Conservation (phyloP, 2,113 vertebrate species). For the Cygnus atratus region DNA sequence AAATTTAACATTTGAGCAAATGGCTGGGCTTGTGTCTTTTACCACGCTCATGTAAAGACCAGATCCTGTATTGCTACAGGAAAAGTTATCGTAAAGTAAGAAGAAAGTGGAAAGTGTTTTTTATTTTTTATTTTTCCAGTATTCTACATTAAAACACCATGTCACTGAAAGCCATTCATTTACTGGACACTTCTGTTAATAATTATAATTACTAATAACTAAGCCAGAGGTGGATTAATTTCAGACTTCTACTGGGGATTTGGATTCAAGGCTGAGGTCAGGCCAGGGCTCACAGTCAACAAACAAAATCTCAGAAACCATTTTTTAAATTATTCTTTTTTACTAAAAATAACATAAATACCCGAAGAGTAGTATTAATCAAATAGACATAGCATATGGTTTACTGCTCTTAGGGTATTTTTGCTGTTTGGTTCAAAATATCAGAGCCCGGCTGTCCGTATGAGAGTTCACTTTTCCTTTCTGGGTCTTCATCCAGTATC, state of each 20-base stretch:
- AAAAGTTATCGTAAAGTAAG: background rate
- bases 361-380: conserved; percentile 34
- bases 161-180: conserved; percentile 8
- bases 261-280: conserved; percentile 63
- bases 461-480: background rate
- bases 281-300: conserved; percentile 57
- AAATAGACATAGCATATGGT: conserved; percentile 11
- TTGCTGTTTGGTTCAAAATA: background rate
- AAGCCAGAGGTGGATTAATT: conserved; percentile 41
- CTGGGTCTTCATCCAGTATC: background rate
- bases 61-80: background rate
- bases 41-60: background rate
- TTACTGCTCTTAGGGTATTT: background rate
- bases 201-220: conserved; percentile 58
- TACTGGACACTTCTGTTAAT: conserved; percentile 44
- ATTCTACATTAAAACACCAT: background rate
- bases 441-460: background rate
- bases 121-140: background rate
- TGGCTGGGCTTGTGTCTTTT: background rate
- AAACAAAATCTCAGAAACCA: conserved; percentile 41
- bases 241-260: conserved; percentile 45
- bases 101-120: background rate
- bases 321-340: conserved; percentile 35
- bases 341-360: conserved; percentile 43
- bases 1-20: background rate